Evolutionary conservation across 2,888 invertebrate genomes (phyloP).

Genomic region (Argyresthia albistria): DNA sequence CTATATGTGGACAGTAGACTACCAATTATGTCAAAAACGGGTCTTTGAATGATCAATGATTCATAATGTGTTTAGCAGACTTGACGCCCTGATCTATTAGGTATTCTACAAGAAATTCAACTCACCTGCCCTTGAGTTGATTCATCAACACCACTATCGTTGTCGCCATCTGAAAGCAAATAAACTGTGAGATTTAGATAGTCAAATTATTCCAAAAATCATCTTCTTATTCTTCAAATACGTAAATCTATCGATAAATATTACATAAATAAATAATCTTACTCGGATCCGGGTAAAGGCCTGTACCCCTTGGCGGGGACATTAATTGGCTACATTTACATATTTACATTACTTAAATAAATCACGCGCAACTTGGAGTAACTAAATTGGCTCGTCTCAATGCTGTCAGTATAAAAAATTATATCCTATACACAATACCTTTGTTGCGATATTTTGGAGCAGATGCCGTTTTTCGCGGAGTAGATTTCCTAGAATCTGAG

Average conservation of each 20-base stretch:
- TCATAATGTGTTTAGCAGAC: no score
- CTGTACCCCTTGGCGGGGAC: no score
- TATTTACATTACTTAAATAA: no score
- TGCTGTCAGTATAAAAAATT: conserved; percentile 9
- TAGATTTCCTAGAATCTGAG: conserved; percentile 45
- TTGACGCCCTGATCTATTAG: no score
- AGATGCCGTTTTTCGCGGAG: conserved; percentile 51
- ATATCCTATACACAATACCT: conserved; percentile 44
- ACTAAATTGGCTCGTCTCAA: conserved; percentile 43
- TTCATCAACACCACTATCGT: conserved; percentile 87
- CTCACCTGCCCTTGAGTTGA: conserved; percentile 86
- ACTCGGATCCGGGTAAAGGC: no score
- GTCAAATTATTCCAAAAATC: neutral
- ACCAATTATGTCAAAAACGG: no score
- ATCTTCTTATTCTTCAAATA: neutral
- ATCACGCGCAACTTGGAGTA: conserved; percentile 2
- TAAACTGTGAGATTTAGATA: conserved; percentile 13
- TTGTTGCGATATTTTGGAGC: conserved; percentile 55
- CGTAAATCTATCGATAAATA: neutral
- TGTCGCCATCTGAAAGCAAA: conserved; percentile 81
- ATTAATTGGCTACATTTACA: no score
- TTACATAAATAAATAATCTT: conserved; percentile 1
- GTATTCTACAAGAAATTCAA: neutral
- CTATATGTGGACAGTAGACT: no score
- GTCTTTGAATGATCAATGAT: no score